Evolutionary conservation across 1,140 invertebrate genomes (phyloP).

Genomic region (Ceratina australensis): DNA sequence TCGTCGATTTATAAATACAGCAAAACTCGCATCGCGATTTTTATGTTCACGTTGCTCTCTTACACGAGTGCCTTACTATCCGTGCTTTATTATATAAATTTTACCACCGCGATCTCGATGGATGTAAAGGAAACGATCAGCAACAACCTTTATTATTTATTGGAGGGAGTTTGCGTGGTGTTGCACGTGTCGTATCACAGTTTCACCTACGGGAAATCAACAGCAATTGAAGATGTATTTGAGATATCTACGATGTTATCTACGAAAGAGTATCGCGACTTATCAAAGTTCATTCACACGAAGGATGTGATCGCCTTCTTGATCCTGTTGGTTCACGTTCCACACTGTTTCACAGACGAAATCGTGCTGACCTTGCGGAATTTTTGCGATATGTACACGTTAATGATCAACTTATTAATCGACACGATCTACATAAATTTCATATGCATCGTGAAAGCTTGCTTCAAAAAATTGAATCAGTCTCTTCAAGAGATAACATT

Average conservation of each 20-base stretch:
- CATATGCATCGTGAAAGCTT: slow-evolving; percentile 62
- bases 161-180: too few relatives aligned
- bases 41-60: slow-evolving; percentile 23
- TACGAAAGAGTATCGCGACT: slow-evolving; percentile 43
- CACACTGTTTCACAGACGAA: slow-evolving; percentile 35
- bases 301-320: slow-evolving; percentile 69
- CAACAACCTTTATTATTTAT: slow-evolving; percentile 60
- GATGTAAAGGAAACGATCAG: slow-evolving; percentile 58
- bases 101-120: background rate
- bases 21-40: slow-evolving; percentile 22
- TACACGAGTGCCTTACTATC: slow-evolving; percentile 13
- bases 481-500: slow-evolving; percentile 55
- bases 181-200: too few relatives aligned
- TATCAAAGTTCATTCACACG: slow-evolving; percentile 61
- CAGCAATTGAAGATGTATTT: slow-evolving; percentile 55
- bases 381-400: slow-evolving; percentile 46
- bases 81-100: slow-evolving; percentile 60
- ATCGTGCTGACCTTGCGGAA: slow-evolving; percentile 4
- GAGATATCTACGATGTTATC: slow-evolving; percentile 59
- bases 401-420: slow-evolving; percentile 58
- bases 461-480: slow-evolving; percentile 66
- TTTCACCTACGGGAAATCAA: too few relatives aligned
- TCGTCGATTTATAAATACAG: slow-evolving; percentile 32
- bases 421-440: slow-evolving; percentile 72
- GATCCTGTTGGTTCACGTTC: slow-evolving; percentile 46